Percentiles rank a stretch among this genome's conserved stretches.
phyloP scores from a whole-genome alignment of 2,113 vertebrate species.

The Corynorhinus townsendii region DNA sequence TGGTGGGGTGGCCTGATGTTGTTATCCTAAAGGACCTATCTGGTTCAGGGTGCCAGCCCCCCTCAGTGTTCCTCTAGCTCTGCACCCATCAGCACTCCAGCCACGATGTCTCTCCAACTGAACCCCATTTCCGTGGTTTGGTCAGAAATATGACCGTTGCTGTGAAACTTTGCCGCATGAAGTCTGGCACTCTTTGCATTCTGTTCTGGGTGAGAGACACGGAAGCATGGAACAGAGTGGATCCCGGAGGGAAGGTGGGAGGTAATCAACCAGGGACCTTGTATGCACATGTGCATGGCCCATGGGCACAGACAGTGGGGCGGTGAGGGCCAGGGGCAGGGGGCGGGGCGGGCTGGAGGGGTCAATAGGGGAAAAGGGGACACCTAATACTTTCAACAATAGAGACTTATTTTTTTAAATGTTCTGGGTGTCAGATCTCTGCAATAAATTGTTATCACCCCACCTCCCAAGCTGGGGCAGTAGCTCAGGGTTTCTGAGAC shows the following conservation, averaged over 20 bases:
- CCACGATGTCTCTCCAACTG: too few species aligned
- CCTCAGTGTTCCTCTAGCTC: neutral
- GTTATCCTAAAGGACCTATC: rapidly evolving
- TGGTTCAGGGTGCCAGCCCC: neutral
- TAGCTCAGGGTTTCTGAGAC: rapidly evolving
- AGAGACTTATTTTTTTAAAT: neutral
- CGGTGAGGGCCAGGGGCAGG: too few species aligned
- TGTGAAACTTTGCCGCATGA: neutral
- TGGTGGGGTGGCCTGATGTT: rapidly evolving
- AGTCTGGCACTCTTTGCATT: neutral
- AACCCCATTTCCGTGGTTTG: neutral
- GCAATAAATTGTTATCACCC: neutral
- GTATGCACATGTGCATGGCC: too few species aligned
- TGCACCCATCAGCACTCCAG: neutral
- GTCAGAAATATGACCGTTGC: neutral
- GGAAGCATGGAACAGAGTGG: too few species aligned
- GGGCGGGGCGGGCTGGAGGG: too few species aligned
- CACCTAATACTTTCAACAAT: too few species aligned
- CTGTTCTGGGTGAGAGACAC: neutral
- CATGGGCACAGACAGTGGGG: too few species aligned
- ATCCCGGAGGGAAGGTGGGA: too few species aligned
- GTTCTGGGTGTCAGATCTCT: neutral
- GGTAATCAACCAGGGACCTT: too few species aligned
- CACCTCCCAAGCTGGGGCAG: neutral
- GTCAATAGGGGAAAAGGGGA: too few species aligned